These are phyloP conservation scores for Trichacis sp. DNA, from an alignment of 2,888 invertebrate genomes.

Conservation along the genomic window DNA sequence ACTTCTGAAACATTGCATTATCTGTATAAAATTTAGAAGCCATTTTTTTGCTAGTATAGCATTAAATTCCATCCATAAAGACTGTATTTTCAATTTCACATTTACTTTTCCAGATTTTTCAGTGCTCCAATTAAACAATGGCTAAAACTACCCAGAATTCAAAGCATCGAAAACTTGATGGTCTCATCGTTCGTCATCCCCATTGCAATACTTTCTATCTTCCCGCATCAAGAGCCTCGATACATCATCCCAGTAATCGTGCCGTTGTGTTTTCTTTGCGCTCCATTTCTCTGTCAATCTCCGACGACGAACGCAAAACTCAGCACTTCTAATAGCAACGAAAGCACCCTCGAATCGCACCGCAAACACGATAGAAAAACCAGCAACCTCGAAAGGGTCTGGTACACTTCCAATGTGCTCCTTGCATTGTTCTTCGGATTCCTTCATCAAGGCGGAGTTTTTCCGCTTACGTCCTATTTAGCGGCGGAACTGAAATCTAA, in stretches of 20 bases:
- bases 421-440: conserved; percentile 85
- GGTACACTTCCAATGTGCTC: conserved; percentile 80
- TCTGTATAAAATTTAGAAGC: too few relatives aligned
- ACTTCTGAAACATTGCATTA: too few relatives aligned
- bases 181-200: conserved; percentile 81
- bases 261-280: conserved; percentile 83
- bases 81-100: too few relatives aligned
- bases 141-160: conserved; percentile 79
- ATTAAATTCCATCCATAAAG: too few relatives aligned
- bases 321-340: conserved; percentile 13
- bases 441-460: conserved; percentile 89
- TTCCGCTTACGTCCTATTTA: conserved; percentile 75
- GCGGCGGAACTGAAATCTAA: conserved; percentile 72
- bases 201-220: conserved; percentile 80
- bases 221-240: conserved; percentile 93
- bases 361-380: conserved; percentile 51
- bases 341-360: conserved; percentile 42
- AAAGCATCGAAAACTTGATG: conserved; percentile 85
- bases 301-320: conserved; percentile 45
- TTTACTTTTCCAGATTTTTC: conserved; percentile 52
- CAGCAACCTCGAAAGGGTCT: conserved; percentile 68
- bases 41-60: too few relatives aligned
- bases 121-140: conserved; percentile 77
- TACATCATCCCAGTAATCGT: conserved; percentile 86
- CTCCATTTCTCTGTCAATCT: conserved; percentile 70